phyloP scores from a whole-genome alignment of 2,797 vertebrate genomes.

The Hippopotamyrus pictus region DNA sequence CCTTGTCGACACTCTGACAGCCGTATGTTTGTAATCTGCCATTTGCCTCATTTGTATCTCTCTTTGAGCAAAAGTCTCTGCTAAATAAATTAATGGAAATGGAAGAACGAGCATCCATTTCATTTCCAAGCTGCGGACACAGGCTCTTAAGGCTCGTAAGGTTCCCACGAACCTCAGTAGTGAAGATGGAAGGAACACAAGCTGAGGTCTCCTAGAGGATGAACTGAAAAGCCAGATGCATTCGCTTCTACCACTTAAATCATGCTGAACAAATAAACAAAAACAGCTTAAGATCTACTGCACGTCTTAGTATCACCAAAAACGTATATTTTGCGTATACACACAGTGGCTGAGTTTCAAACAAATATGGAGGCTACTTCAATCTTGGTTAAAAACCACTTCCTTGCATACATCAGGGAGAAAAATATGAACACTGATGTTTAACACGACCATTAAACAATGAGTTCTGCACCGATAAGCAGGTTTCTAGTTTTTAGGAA shows the following conservation, averaged over 20 bases:
- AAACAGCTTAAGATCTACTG: not conserved
- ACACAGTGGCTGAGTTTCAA: not conserved
- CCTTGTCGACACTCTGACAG: not conserved
- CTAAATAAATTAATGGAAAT: not conserved
- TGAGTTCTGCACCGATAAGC: not conserved
- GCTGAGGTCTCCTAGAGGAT: not conserved
- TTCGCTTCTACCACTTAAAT: not conserved
- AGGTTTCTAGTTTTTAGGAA: not conserved
- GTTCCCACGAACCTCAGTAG: not conserved
- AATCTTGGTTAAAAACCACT: not conserved
- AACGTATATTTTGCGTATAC: not conserved
- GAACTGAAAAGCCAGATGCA: not conserved
- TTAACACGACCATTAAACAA: not conserved
- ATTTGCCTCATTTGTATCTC: not conserved
- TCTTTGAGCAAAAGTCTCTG: not conserved
- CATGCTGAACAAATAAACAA: not conserved
- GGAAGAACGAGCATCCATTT: not conserved
- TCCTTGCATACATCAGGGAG: not conserved
- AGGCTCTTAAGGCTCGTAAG: not conserved
- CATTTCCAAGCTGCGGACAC: not conserved
- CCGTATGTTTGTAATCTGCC: not conserved
- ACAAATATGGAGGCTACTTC: not conserved
- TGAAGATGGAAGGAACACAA: not conserved
- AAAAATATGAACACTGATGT: not conserved
- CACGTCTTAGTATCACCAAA: not conserved